Conservation (phyloP, 1,140 invertebrate species). For the Xylocopa sonorina region DNA sequence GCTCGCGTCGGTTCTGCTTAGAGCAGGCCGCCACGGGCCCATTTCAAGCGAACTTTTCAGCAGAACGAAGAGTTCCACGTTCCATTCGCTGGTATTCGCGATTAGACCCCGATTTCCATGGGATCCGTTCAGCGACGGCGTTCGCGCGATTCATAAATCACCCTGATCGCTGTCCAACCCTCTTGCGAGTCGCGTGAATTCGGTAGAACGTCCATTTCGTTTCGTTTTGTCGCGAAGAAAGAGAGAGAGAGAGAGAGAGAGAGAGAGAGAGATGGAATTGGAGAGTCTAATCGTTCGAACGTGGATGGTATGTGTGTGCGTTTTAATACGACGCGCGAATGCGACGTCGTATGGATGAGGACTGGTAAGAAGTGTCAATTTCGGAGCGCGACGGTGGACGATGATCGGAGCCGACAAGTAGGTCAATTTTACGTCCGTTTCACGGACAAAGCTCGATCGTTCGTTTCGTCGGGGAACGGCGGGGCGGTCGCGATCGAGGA, state of each 20-base stretch:
- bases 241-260: too few relatives aligned
- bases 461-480: neutral
- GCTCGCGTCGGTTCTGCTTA: too few relatives aligned
- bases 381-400: neutral
- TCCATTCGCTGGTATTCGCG: too few relatives aligned
- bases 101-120: neutral
- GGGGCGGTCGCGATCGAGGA: neutral
- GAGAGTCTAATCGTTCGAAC: too few relatives aligned
- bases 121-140: neutral
- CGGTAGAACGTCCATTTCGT: too few relatives aligned
- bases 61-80: too few relatives aligned
- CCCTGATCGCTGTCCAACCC: too few relatives aligned
- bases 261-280: too few relatives aligned
- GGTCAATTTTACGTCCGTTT: constrained; percentile 14
- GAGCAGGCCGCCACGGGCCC: neutral
- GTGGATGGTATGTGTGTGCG: too few relatives aligned
- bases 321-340: too few relatives aligned
- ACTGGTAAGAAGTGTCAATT: neutral
- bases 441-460: neutral
- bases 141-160: neutral
- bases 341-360: neutral
- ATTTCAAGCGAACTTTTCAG: neutral
- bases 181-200: too few relatives aligned
- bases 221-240: too few relatives aligned
- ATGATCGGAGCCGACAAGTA: constrained; percentile 1